Conservation (phyloP, 2,113 vertebrate species). For the Siniperca chuatsi region DNA sequence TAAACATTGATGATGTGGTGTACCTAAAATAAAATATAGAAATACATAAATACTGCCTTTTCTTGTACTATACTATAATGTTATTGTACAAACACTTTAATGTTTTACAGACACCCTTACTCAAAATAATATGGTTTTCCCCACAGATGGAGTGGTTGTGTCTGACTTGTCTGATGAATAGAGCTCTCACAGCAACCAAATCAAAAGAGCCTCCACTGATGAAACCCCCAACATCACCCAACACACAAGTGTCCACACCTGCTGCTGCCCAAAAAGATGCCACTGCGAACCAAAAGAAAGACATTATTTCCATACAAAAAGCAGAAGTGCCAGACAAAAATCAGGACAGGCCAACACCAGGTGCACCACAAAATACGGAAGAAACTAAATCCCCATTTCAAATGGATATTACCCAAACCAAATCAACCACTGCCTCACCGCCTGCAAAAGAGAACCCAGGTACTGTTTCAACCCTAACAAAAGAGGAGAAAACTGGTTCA, state of each 20-base stretch:
- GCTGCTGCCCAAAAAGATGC: conserved; percentile 19
- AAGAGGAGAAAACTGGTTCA: conserved; percentile 37
- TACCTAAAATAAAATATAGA: neutral
- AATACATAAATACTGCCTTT: neutral
- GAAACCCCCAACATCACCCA: conserved; percentile 76
- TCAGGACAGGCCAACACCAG: conserved; percentile 21
- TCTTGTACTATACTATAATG: neutral
- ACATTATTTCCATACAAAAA: conserved; percentile 37
- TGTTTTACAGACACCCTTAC: neutral
- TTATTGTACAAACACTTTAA: neutral
- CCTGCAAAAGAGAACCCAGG: conserved; percentile 1
- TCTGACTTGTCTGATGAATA: conserved; percentile 94
- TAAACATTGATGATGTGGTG: neutral
- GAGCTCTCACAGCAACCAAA: conserved; percentile 87
- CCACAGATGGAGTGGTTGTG: conserved; percentile 92
- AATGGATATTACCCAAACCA: conserved; percentile 18
- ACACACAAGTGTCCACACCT: conserved; percentile 67
- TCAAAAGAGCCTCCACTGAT: conserved; percentile 67
- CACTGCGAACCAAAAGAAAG: conserved; percentile 46
- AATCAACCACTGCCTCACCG: neutral
- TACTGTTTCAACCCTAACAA: conserved; percentile 26
- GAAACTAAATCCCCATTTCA: conserved; percentile 9
- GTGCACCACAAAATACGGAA: conserved; percentile 27
- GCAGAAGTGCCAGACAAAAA: conserved; percentile 24
- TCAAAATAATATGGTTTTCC: conserved; percentile 47